Evolutionary conservation across 2,797 vertebrate species (phyloP).

Genomic region (Tolypeutes matacus): DNA sequence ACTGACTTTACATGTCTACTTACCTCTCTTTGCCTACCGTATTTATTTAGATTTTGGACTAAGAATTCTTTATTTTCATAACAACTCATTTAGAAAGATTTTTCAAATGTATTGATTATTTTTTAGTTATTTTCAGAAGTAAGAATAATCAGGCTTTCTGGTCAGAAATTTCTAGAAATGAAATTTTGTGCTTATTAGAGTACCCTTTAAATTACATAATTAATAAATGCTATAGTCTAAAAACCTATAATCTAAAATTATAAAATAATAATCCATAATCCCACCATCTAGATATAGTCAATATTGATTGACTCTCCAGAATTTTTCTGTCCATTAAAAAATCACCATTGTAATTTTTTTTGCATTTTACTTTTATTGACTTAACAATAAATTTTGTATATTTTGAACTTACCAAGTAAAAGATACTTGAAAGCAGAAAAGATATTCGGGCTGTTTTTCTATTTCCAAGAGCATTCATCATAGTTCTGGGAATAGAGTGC

Average conservation of each 20-base stretch:
- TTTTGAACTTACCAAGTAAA: not conserved
- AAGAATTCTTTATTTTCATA: not conserved
- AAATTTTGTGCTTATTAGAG: not conserved
- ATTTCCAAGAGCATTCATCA: not conserved
- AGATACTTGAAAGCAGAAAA: not conserved
- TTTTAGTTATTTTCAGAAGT: not conserved
- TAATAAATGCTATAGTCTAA: not conserved
- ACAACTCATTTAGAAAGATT: not conserved
- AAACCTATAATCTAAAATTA: not conserved
- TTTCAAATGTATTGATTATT: not conserved
- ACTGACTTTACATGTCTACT: not conserved
- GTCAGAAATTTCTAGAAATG: not conserved
- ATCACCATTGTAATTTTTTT: not conserved
- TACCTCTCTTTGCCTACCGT: not conserved
- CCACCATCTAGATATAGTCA: not conserved
- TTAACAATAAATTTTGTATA: not conserved
- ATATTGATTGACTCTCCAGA: not conserved
- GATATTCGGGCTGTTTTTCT: not conserved
- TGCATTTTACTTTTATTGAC: not conserved
- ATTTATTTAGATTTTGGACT: not conserved
- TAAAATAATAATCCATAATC: not conserved
- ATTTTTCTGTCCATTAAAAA: not conserved
- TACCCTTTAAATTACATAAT: not conserved
- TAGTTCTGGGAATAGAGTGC: not conserved
- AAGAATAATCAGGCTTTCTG: not conserved